phyloP scores from a whole-genome alignment of 2,797 vertebrate genomes.

The Acrocephalus scirpaceus region DNA sequence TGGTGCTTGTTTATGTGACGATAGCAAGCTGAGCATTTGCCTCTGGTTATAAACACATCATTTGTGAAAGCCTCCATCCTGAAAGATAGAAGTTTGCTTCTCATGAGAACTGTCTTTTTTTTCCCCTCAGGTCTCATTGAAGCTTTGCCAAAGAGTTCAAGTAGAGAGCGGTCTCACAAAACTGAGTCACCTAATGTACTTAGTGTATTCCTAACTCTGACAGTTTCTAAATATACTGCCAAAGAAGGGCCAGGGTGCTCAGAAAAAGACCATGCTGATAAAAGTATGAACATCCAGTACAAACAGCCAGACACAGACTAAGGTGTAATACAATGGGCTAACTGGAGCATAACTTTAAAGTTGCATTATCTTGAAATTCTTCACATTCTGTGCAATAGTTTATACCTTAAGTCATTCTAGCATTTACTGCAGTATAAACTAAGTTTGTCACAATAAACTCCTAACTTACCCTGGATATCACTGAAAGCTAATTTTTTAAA shows the following conservation, averaged over 20 bases:
- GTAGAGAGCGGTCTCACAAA: background rate
- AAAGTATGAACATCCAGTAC: slow-evolving; percentile 12
- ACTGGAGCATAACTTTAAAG: background rate
- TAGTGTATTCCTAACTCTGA: background rate
- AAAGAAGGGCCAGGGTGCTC: background rate
- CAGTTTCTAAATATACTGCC: slow-evolving; percentile 18
- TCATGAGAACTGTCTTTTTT: background rate
- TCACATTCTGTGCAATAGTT: background rate
- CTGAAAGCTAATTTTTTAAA: background rate
- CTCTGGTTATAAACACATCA: background rate
- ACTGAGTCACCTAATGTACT: slow-evolving; percentile 30
- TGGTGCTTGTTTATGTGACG: background rate
- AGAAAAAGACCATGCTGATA: background rate
- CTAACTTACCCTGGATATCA: background rate
- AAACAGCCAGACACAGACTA: background rate
- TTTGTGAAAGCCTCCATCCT: background rate
- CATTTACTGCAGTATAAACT: background rate
- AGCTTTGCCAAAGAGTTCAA: slow-evolving; percentile 33
- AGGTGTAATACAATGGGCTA: background rate
- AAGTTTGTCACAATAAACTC: background rate
- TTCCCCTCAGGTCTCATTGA: background rate
- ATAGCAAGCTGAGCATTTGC: background rate
- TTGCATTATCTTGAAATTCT: background rate
- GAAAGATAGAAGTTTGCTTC: slow-evolving; percentile 1
- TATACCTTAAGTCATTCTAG: background rate